Conservation (phyloP, 2,113 vertebrate genomes). For the Ctenodactylus gundi region DNA sequence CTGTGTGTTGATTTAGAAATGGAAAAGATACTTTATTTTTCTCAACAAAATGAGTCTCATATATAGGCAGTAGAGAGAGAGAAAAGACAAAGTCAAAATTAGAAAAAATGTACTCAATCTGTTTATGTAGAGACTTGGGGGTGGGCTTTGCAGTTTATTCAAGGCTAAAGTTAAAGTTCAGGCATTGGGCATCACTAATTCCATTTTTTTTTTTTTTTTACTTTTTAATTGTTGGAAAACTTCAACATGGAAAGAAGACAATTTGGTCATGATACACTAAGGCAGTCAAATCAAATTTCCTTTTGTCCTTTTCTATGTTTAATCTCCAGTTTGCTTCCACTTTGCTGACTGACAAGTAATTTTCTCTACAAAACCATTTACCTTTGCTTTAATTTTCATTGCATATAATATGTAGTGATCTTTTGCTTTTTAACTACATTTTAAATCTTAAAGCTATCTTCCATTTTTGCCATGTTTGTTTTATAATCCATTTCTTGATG, state of each 20-base stretch:
- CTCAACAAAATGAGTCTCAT: background rate
- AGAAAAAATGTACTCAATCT: background rate
- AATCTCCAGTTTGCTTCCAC: background rate
- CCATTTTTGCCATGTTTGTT: background rate
- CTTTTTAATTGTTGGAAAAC: conserved; percentile 64
- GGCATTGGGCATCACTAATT: conserved; percentile 35
- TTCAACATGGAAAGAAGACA: background rate
- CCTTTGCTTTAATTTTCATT: background rate
- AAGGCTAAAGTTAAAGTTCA: conserved; percentile 72
- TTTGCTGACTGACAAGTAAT: background rate
- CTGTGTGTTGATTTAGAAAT: background rate
- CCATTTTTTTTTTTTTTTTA: conserved; percentile 46
- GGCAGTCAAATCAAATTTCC: conserved; percentile 35
- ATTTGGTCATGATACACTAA: conserved; percentile 35
- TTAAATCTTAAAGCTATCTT: background rate
- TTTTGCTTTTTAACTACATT: background rate
- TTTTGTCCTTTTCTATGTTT: background rate
- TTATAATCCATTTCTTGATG: background rate
- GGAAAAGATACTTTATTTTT: background rate
- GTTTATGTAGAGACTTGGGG: background rate
- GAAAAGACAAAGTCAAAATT: background rate
- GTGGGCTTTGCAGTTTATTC: conserved; percentile 41
- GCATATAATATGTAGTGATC: background rate
- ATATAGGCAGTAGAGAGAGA: background rate
- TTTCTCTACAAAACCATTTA: background rate